Conservation (phyloP, 2,888 invertebrate genomes). For the Eupithecia tripunctaria region DNA sequence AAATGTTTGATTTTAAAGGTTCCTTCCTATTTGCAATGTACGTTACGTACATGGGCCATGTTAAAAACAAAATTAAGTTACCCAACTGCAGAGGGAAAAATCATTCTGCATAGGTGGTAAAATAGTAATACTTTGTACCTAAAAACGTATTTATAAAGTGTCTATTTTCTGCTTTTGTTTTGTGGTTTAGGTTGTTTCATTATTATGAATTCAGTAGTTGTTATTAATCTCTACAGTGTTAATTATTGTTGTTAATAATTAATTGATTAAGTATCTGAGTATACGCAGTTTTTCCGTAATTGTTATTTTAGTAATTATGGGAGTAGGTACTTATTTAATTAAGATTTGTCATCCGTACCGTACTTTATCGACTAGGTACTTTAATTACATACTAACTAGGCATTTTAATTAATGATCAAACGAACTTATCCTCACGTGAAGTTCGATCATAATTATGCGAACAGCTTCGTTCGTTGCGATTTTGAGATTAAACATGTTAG, state of each 20-base stretch:
- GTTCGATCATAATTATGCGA: no score
- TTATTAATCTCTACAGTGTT: background rate
- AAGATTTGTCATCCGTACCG: background rate
- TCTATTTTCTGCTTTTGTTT: background rate
- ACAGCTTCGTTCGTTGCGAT: no score
- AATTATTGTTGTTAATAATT: background rate
- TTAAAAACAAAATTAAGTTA: background rate
- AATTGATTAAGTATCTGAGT: background rate
- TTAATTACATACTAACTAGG: background rate
- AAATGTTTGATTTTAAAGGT: background rate
- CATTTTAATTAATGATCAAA: no score
- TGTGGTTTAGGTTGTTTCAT: background rate
- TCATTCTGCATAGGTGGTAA: background rate
- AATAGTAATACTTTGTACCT: background rate
- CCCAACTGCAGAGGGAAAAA: conserved; percentile 1
- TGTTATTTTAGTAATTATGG: background rate
- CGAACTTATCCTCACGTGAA: no score
- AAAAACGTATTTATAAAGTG: background rate
- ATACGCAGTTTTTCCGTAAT: background rate
- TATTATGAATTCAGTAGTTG: background rate
- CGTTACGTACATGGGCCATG: no score
- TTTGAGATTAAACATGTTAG: no score
- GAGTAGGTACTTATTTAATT: no score
- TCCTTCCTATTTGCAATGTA: no score
- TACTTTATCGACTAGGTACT: background rate